Conservation (phyloP, 2,113 vertebrate species). For the Casuarius casuarius region DNA sequence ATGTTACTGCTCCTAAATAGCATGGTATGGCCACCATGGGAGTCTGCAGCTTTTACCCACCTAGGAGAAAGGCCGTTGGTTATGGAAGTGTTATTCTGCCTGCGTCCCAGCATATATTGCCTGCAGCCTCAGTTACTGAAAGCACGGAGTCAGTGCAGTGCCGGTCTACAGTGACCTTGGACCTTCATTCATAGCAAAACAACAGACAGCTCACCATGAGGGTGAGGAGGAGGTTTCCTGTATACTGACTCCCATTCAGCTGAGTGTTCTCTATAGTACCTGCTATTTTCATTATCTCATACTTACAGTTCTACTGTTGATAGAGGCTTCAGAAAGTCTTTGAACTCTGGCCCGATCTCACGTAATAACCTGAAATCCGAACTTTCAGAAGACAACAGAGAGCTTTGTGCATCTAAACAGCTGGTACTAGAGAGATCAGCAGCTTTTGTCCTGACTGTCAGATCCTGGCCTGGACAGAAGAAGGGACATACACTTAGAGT, state of each 20-base stretch:
- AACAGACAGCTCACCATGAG: not conserved
- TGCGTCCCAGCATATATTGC: rapidly evolving
- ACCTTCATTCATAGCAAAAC: not conserved
- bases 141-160: not conserved
- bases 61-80: not conserved
- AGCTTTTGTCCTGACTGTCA: not conserved
- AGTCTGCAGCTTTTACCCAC: not conserved
- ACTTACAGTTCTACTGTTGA: conserved; percentile 52
- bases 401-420: not conserved
- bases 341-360: not conserved
- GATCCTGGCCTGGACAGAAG: not conserved
- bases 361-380: not conserved
- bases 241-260: not conserved
- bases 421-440: rapidly evolving
- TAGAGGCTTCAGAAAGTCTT: conserved; percentile 1
- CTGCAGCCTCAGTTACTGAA: not conserved
- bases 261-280: not conserved
- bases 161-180: not conserved
- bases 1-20: not conserved
- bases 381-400: not conserved
- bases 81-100: not conserved
- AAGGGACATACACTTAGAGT: not conserved
- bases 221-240: not conserved
- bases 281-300: not conserved
- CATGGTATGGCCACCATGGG: not conserved